Conservation (phyloP, 2,888 invertebrate species). For the Tetragonisca angustula region DNA sequence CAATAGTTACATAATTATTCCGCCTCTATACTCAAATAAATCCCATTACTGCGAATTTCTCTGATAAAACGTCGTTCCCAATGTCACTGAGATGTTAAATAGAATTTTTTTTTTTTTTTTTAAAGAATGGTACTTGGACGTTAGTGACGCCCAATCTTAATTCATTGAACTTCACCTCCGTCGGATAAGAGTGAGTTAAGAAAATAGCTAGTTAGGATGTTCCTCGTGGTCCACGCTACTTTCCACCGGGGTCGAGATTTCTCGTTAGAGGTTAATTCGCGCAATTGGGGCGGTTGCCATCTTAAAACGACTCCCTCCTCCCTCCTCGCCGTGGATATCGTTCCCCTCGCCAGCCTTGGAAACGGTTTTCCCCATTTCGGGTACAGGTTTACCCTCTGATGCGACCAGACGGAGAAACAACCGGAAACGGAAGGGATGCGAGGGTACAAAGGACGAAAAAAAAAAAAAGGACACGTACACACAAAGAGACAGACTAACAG, state of each 20-base stretch:
- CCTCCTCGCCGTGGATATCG: slow-evolving; percentile 9
- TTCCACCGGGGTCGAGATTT: slow-evolving; percentile 68
- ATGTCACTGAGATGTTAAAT: too few relatives aligned
- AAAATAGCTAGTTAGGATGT: slow-evolving; percentile 54
- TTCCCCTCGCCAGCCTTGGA: slow-evolving; percentile 28
- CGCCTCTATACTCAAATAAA: too few relatives aligned
- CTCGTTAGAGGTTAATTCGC: slow-evolving; percentile 74
- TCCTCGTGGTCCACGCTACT: slow-evolving; percentile 51
- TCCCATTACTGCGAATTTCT: too few relatives aligned
- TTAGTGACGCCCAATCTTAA: neutral
- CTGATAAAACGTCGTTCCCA: too few relatives aligned
- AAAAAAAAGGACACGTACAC: neutral
- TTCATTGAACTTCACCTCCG: neutral
- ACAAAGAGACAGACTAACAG: slow-evolving; percentile 22
- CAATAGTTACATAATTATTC: too few relatives aligned
- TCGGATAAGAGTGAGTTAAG: slow-evolving; percentile 41
- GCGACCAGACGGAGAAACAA: slow-evolving; percentile 40
- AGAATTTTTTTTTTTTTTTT: too few relatives aligned
- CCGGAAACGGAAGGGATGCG: slow-evolving; percentile 39
- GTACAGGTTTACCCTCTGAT: slow-evolving; percentile 52
- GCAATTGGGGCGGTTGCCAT: slow-evolving; percentile 74
- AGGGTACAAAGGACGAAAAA: slow-evolving; percentile 1
- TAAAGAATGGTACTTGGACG: neutral
- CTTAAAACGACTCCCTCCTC: slow-evolving; percentile 64
- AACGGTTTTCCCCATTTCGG: slow-evolving; percentile 65